Evolutionary conservation across 2,888 invertebrate species (phyloP).

Genomic region (Mimachlamys varia): DNA sequence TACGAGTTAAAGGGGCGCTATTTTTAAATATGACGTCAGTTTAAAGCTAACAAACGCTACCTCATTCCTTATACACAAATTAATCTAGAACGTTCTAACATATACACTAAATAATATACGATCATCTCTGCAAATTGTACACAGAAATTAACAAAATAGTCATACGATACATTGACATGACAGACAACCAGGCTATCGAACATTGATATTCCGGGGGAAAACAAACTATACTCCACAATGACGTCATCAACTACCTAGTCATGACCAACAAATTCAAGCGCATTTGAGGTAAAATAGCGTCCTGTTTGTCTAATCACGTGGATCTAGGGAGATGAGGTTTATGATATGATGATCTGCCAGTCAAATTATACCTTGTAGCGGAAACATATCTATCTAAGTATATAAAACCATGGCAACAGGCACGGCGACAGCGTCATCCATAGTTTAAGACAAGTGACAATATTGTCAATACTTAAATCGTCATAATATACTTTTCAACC

Average conservation of each 20-base stretch:
- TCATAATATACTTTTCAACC: neutral
- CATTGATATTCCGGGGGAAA: neutral
- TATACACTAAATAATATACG: neutral
- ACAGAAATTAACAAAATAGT: neutral
- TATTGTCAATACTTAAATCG: neutral
- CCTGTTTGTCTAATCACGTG: neutral
- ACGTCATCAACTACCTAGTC: constrained; percentile 30
- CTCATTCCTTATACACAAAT: neutral
- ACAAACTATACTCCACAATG: constrained; percentile 11
- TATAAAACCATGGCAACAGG: constrained; percentile 9
- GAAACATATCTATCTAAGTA: neutral
- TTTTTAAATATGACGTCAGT: neutral
- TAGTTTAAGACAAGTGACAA: constrained; percentile 3
- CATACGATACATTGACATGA: constrained; percentile 19
- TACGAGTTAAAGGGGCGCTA: neutral
- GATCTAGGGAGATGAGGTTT: neutral
- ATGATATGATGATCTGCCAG: neutral
- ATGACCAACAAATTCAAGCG: constrained; percentile 22
- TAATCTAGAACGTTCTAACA: constrained; percentile 1
- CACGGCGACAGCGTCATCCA: neutral
- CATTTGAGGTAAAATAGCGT: constrained; percentile 25
- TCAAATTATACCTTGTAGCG: constrained; percentile 18
- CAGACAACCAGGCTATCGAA: neutral
- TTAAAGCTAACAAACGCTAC: neutral
- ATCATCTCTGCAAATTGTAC: neutral